Base-by-base conservation (phyloP, 1,140 invertebrate genomes). In the Oscheius sp. region DNA sequence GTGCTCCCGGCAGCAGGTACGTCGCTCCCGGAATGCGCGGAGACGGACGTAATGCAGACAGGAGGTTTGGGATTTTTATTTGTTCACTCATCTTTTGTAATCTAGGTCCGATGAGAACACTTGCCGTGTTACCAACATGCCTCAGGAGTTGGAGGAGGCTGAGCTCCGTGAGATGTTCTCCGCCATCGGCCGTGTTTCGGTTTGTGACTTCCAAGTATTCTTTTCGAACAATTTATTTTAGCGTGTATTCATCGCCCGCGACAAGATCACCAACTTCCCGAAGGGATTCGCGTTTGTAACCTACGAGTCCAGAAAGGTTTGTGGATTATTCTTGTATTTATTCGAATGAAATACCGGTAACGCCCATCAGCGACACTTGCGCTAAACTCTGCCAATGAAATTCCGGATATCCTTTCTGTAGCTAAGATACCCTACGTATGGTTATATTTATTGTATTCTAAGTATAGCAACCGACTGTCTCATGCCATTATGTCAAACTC, bases 51-150 rank as follows among this genome's bases (percentile, higher is more conserved):
- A 26, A 67, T 26, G 38, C 38, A 32, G 31, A 64, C 34, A 64
- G 58, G 45, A n/a, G 45, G 35, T 35, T 28, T 31, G 42, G 45
- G 1, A 38, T 49, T 1, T 65, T 58, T 18, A 18, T 1, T 75
- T 74, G 1, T 18, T 74, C 23, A 45, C 23, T 18, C 3, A n/a
- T 73, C 36, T 75, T 75, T 72, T 73, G 73, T 0, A 81, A 46
- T 80, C 77, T 59, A 79, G 80, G n/a, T 78, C 79, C 82, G 89
- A 90, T 83, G 93, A 95, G 79, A 89, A 65, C 0, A 95, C 95
- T 13, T 95, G 97, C 77, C 89, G 95, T 77, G 95, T 99, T 55
- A 97, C 95, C 2, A 99, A 99, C 86, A 87, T 99, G 2, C 96
- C 95, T 1, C 72, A 74, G 26, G 94, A 97, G 84, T 95, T 93